Evolutionary conservation across 2,113 vertebrate genomes (phyloP), one percentile per base, ranked within the genome.

Genomic region (Centropus unirufus): DNA sequence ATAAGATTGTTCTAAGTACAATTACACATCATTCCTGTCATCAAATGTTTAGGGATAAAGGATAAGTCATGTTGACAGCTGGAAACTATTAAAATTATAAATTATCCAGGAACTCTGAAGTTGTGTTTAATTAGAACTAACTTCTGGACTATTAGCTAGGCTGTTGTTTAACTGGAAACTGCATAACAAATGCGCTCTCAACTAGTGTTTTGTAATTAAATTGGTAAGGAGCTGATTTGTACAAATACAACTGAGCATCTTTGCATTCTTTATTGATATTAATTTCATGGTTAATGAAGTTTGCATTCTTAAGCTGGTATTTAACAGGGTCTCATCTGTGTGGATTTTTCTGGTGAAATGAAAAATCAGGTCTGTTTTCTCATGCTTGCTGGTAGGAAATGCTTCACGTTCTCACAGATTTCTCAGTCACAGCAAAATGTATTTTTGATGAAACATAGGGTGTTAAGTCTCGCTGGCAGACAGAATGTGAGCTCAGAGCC

Each of bases 271-370:
- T 64, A 61, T n/a, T 68, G 76, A 87, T 86, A 86, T 72, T 96
- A 87, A 97, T 96, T 96, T 95, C 92, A 90, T 93, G 82, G 93
- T 89, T 97, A 96, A 96, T 95, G 90, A 92, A 93, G 88, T 95
- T 80, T 86, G 54, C 49, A 7, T 87, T 86, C 90, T 86, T 81
- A 44, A 96, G 89, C 68, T 75, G n/a, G 5, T 90, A 39, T 93
- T 96, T 93, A 94, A 90, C 61, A 83, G 88, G 88, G 34, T 77
- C 82, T 86, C 86, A 75, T 93, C 83, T 92, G 51, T 74, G 82
- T 93, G 79, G 82, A n/a, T 94, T 94, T 69, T 92, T 72, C 73
- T 49, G 76, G 47, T 90, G 76, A 86, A 78, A 52, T 92, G 69
- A 86, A 83, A 92, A 90, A 70, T 80, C 51, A 30, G 49, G 39